A percentile compares a stretch with the other conserved stretches of the same genome.
These are phyloP conservation scores for Cistogaster globosa DNA, from an alignment of 2,888 invertebrate species.

Conservation along the genomic window DNA sequence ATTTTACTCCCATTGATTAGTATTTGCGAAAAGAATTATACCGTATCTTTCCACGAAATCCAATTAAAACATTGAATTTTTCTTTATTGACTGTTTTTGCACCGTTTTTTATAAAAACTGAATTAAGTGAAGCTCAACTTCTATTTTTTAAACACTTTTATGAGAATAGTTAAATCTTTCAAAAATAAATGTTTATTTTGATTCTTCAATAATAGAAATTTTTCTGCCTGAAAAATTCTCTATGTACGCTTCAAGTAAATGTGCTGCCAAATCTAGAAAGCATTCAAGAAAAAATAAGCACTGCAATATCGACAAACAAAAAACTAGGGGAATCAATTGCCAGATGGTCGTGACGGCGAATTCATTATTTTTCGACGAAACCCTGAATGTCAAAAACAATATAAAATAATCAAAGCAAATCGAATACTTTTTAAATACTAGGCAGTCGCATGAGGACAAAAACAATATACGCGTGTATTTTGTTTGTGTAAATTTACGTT, in stretches of 20 bases:
- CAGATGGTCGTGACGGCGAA: too few species aligned
- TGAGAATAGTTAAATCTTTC: too few species aligned
- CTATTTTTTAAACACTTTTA: too few species aligned
- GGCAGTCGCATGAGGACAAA: too few species aligned
- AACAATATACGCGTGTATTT: too few species aligned
- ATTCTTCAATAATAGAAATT: constrained; percentile 13
- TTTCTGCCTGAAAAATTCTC: constrained; percentile 57
- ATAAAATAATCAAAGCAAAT: too few species aligned
- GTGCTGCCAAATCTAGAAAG: constrained; percentile 31
- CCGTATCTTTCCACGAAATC: not conserved
- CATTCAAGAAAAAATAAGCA: not conserved
- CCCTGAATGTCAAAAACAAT: too few species aligned
- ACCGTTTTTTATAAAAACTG: not conserved
- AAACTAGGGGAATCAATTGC: too few species aligned
- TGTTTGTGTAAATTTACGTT: too few species aligned
- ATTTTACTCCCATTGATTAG: constrained; percentile 37
- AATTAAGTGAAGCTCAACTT: too few species aligned
- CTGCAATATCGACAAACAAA: constrained; percentile 7
- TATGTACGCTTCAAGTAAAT: constrained; percentile 53
- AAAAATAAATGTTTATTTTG: constrained; percentile 54
- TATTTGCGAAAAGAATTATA: not conserved
- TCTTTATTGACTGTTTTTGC: not conserved
- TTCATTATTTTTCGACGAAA: too few species aligned
- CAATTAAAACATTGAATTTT: constrained; percentile 49
- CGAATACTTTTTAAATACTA: too few species aligned